Base-by-base conservation (phyloP, 2,113 vertebrate genomes). In the Canis aureus region DNA sequence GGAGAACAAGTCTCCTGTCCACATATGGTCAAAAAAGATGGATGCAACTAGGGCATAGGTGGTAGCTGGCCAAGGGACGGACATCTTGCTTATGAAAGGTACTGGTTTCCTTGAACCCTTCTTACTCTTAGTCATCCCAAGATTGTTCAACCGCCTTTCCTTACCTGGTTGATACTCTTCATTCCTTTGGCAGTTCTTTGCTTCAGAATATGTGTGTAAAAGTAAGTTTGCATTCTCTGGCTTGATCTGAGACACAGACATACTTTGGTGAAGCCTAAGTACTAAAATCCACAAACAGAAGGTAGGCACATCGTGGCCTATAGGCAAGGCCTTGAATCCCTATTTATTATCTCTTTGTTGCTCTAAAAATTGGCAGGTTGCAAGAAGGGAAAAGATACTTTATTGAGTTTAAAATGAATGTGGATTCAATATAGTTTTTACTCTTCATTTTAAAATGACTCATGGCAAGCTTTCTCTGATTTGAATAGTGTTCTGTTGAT, bases 401-500 rank as follows among this genome's bases (percentile, higher is more conserved):
- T 69, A 11, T 59, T 90, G 49, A 57, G 3, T 64, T 91, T 78
- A 29, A 92, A 81, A 86, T 32, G 29, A 95, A 64, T 32, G 11
- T 59, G 13, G 22, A 74, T 59, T 89, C 91, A 57, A 49, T 82
- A 6, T 57, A 32, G 25, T 51, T 86, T 91, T 93, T 80, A 89
- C 73, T 67, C 32, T 79, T 96, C 71, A 60, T 27, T 60, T 91
- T 91, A 60, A 95, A 95, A 64, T 66, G 53, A 64, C 80, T 89
- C 57, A 84, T 90, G 1, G 1, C 27, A 82, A 93, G 64, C 67
- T 90, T 96, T 82, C 93, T 96, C 84, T 91, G 23, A 76, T 96
- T 81, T 94, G 67, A 97, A 85, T 89, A 38, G 57, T 43, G 11
- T 88, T 90, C 29, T 86, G 22, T 59, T 96, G 27, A 29, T 80